Conservation (phyloP, 1,140 invertebrate species). For the Uloborus diversus region DNA sequence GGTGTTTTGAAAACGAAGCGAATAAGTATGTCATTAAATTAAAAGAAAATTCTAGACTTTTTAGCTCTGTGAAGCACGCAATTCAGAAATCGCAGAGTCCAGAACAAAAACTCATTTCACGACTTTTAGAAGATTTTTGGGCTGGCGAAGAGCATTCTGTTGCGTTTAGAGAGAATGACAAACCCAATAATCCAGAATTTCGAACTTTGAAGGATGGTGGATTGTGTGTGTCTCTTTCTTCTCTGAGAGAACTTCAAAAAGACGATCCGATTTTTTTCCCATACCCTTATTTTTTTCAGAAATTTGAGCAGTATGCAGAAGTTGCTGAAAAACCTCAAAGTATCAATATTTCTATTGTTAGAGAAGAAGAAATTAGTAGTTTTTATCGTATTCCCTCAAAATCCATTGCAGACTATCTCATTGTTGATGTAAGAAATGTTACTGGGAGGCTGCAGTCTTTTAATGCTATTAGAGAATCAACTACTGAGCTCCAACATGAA, state of each 20-base stretch:
- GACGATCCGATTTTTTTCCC: neutral
- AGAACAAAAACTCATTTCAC: neutral
- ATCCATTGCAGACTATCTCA: slow-evolving; percentile 1
- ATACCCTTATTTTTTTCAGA: slow-evolving; percentile 12
- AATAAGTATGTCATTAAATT: neutral
- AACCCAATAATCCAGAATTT: neutral
- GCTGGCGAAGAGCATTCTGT: neutral
- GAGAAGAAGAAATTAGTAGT: neutral
- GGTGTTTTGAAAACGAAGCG: no score
- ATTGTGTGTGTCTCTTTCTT: neutral
- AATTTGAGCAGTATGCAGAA: neutral
- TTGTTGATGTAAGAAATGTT: neutral
- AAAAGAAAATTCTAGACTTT: neutral
- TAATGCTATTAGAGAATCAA: neutral
- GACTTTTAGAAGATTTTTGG: neutral
- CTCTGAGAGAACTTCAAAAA: slow-evolving; percentile 1
- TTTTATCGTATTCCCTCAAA: neutral
- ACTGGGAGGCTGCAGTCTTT: neutral
- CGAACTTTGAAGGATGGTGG: slow-evolving; percentile 12
- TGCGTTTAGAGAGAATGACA: neutral
- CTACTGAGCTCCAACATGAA: neutral
- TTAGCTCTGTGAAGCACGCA: neutral
- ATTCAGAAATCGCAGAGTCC: neutral
- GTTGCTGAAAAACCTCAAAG: neutral
- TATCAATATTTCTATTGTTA: neutral